Evolutionary conservation across 2,888 invertebrate genomes (phyloP), one percentile per base, ranked within the genome.

Genomic region (Baccha elongata): DNA sequence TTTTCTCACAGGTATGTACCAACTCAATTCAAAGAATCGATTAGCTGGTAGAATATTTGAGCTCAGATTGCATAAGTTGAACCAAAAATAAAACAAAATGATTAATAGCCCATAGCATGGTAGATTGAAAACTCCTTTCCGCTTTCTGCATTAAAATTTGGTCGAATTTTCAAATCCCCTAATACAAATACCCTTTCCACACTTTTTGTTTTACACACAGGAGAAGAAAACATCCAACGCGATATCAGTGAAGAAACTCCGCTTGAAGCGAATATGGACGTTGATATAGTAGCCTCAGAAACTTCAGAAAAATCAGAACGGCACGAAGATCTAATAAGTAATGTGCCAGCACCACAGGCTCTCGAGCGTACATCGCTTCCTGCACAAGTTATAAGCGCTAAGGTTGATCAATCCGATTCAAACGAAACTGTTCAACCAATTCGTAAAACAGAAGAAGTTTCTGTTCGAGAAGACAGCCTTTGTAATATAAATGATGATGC

Each of bases 161-260:
- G 50, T 75, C 23, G 10, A 73, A 53, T 37, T 72, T 72, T n/a
- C 17, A 87, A 87, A 86, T 87, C 86, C 86, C 88, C 87, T 88
- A 87, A 89, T 87, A 86, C 88, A 87, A 84, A 88, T 86, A 88
- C 88, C 87, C 86, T 89, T 90, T 88, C 87, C 87, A 88, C 87
- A 87, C 86, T 87, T 87, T 88, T 90, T 89, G 87, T 90, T 90
- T 90, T 91, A 91, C 91, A 91, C 88, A 88, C 90, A 90, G 88
- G 89, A 89, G 89, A 87, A 87, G 89, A 89, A 85, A 46, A 65
- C 67, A 65, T 65, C 37, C 68, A 69, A 46, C 50, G 42, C 67
- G 60, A 67, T 35, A 53, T 48, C 52, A 65, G 42, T 42, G 55
- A 68, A 46, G 75, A 60, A 37, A 26, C 44, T 23, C 26, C 32